A percentile compares a stretch with the other conserved stretches of the same genome.
Evolutionary conservation across 2,797 vertebrate species (phyloP).

Genomic region (Poeciliopsis infans): DNA sequence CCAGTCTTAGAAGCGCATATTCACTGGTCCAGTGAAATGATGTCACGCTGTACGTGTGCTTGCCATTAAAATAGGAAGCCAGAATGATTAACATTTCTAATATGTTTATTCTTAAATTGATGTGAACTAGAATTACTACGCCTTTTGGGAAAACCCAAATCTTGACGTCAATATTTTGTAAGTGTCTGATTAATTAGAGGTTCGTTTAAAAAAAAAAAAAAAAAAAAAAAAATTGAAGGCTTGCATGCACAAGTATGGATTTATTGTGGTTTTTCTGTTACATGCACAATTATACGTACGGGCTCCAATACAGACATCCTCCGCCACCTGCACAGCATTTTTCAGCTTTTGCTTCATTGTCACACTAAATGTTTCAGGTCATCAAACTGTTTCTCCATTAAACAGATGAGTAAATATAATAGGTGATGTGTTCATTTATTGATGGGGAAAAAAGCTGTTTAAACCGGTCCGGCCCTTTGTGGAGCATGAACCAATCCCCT

Average conservation of each 20-base stretch:
- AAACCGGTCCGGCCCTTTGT: not conserved
- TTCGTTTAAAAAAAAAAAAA: not conserved
- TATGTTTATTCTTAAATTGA: not conserved
- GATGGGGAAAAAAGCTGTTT: not conserved
- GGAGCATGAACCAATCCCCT: not conserved
- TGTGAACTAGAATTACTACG: not conserved
- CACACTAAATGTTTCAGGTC: not conserved
- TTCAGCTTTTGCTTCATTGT: not conserved
- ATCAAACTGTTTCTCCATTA: not conserved
- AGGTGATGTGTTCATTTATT: not conserved
- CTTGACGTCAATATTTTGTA: not conserved
- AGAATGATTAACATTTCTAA: not conserved
- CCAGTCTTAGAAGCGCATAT: conserved; percentile 24
- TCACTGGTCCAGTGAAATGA: conserved; percentile 31
- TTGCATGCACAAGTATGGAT: not conserved
- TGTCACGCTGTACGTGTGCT: conserved; percentile 54
- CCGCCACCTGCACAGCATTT: not conserved
- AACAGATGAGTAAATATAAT: not conserved
- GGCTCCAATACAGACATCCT: not conserved
- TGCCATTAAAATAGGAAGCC: conserved; percentile 48
- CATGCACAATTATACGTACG: not conserved
- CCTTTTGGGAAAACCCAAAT: not conserved
- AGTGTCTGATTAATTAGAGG: not conserved
- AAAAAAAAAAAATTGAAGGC: not conserved
- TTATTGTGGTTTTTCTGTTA: not conserved